Evolutionary conservation across 92 coral and sea anemone species (phyloP).

Genomic region (Epizoanthus scotinus): DNA sequence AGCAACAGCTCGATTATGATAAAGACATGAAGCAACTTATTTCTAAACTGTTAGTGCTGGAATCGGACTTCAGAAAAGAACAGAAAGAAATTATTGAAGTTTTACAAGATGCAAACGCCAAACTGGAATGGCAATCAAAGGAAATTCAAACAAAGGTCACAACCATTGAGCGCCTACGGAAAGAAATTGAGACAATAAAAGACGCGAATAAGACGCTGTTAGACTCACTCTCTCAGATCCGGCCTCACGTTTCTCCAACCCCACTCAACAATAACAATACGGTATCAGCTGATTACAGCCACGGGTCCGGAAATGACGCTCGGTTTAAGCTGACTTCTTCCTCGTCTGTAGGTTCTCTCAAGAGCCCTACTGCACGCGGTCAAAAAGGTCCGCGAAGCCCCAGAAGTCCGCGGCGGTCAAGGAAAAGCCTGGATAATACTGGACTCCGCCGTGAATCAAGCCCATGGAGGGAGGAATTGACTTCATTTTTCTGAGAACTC

Average conservation of each 20-base stretch:
- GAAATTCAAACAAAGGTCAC: slow-evolving; percentile 49
- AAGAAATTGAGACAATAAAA: slow-evolving; percentile 67
- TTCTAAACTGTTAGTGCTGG: slow-evolving; percentile 63
- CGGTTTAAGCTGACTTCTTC: neutral
- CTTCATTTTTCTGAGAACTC: slow-evolving; percentile 72
- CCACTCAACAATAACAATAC: neutral
- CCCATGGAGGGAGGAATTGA: slow-evolving; percentile 83
- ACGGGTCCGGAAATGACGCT: neutral
- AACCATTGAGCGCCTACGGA: slow-evolving; percentile 58
- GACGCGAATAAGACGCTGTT: slow-evolving; percentile 68
- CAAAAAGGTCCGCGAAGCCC: slow-evolving; percentile 44
- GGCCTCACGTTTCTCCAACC: slow-evolving; percentile 40
- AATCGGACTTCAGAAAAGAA: slow-evolving; percentile 71
- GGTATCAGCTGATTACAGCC: neutral
- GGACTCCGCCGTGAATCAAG: slow-evolving; percentile 40
- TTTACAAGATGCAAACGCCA: slow-evolving; percentile 53
- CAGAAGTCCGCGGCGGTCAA: slow-evolving; percentile 33
- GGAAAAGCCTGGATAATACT: slow-evolving; percentile 42
- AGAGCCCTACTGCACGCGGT: slow-evolving; percentile 16
- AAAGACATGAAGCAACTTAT: slow-evolving; percentile 67
- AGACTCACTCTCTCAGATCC: slow-evolving; percentile 66
- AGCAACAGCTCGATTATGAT: slow-evolving; percentile 61
- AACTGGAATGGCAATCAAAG: slow-evolving; percentile 53
- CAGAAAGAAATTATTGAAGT: slow-evolving; percentile 62
- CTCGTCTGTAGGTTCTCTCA: neutral